Percentiles rank a stretch among this genome's conserved stretches.
These are phyloP conservation scores for Netelia inedita DNA, from an alignment of 2,888 invertebrate species.

Conservation along the genomic window DNA sequence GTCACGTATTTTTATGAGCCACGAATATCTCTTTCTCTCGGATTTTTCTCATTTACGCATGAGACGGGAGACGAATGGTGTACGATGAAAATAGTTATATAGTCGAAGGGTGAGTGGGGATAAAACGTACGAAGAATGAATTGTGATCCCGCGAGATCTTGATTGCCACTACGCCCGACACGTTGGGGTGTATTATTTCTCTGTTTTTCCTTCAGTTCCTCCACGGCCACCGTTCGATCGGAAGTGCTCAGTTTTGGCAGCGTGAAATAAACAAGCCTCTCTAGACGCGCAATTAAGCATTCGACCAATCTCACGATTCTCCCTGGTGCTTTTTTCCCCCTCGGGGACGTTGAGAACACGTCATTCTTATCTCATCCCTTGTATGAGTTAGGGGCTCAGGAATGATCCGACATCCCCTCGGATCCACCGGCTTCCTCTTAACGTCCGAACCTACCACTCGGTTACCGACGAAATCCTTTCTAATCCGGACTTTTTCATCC, in stretches of 20 bases:
- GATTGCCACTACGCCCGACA: conserved; percentile 43
- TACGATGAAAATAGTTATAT: conserved; percentile 18
- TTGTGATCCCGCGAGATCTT: conserved; percentile 28
- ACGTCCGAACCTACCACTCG: conserved; percentile 41
- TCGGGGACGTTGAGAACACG: conserved; percentile 34
- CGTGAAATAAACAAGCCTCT: not conserved
- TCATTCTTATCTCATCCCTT: conserved; percentile 52
- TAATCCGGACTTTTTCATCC: conserved; percentile 68
- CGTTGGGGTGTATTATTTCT: conserved; percentile 29
- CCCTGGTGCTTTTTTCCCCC: conserved; percentile 39
- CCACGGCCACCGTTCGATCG: no score
- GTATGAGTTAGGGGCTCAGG: conserved; percentile 44
- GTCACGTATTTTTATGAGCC: not conserved
- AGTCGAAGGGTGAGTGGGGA: not conserved
- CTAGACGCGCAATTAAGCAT: conserved; percentile 33
- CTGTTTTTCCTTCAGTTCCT: conserved; percentile 17
- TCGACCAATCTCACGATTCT: conserved; percentile 11
- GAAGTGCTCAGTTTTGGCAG: conserved; percentile 2
- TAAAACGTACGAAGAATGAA: conserved; percentile 40
- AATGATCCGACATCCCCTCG: conserved; percentile 43
- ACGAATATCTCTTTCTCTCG: not conserved
- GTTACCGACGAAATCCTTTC: conserved; percentile 66
- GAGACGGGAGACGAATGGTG: conserved; percentile 18
- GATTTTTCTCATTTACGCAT: conserved; percentile 2
- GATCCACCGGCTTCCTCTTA: conserved; percentile 36